Base-by-base conservation (phyloP, 2,888 invertebrate species). In the Cepaea hortensis region DNA sequence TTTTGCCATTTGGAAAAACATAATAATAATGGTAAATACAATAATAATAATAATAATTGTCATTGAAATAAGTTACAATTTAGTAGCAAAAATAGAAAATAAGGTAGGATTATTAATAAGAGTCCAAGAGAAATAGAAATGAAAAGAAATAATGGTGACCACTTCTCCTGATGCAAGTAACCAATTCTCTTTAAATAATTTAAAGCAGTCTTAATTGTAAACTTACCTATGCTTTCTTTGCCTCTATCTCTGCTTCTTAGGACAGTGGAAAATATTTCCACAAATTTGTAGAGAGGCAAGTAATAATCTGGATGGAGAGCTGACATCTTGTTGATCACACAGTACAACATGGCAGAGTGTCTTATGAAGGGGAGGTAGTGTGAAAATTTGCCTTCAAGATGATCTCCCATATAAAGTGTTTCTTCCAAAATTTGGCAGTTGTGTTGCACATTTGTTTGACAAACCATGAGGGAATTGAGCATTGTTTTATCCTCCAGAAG, bases 401-500 rank as follows among this genome's bases (percentile, higher is more conserved):
- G 93, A 86, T 93, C 92, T 9, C 92, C 91, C 91, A 93, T 92
- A 90, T 91, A 93, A 5, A 91, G 90, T 2, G 93, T 93, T 88
- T 94, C 94, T 83, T 93, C 93, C 76, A 94, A 90, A n/a, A 93
- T 93, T 84, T 90, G 90, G 72, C 90, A 88, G 89, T 93, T 93
- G 61, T 90, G 90, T 82, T 92, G 90, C 9, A 93, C 91, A 72
- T 92, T 92, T 48, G 91, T 90, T 89, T 93, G 93, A 88, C 93
- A 93, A 23, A 89, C 90, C 55, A 92, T 88, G 55, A 94, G 90
- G 0, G 93, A 91, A 62, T 93, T 92, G 68, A 93, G 90, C 93
- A 94, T 93, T 0, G 92, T 92, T 87, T 91, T 91, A 88, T 94
- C 94, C 23, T 93, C 93, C 85, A 94, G 90, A n/a, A 94, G 88